Conservation (phyloP, 2,888 invertebrate species). For the Cerceris ruficornis region DNA sequence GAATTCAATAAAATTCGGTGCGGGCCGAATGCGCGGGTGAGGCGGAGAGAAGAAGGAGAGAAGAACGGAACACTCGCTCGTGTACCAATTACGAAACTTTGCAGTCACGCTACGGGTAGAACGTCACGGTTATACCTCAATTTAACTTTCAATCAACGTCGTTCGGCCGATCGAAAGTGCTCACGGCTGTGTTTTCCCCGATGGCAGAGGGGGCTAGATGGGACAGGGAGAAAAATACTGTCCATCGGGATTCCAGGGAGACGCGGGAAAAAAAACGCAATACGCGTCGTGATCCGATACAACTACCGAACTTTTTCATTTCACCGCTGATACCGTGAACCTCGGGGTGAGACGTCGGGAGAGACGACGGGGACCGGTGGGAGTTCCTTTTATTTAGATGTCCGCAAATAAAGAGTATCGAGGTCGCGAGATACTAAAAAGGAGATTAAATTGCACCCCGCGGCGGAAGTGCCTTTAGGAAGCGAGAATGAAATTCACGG, state of each 20-base stretch:
- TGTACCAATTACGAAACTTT: slow-evolving; percentile 12
- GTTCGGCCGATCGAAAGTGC: neutral
- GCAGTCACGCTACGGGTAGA: neutral
- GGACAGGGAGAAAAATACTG: too few relatives aligned
- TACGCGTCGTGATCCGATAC: too few relatives aligned
- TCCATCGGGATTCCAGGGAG: too few relatives aligned
- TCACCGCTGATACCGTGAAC: too few relatives aligned
- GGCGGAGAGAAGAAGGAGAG: neutral
- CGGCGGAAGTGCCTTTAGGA: neutral
- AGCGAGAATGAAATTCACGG: slow-evolving; percentile 17
- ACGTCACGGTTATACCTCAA: slow-evolving; percentile 1
- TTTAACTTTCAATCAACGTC: neutral
- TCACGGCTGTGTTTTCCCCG: neutral
- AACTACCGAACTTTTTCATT: too few relatives aligned
- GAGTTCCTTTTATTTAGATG: neutral
- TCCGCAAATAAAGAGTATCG: slow-evolving; percentile 9
- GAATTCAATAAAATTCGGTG: slow-evolving; percentile 21
- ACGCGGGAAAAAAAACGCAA: too few relatives aligned
- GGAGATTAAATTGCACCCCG: slow-evolving; percentile 36
- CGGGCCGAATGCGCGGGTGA: neutral
- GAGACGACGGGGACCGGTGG: too few relatives aligned
- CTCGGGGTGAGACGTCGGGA: too few relatives aligned
- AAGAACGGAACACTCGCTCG: neutral
- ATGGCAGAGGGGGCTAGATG: too few relatives aligned
- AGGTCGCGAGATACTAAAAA: slow-evolving; percentile 5